These are phyloP conservation scores for Andrena marginata DNA, from an alignment of 2,888 invertebrate genomes.

Conservation along the genomic window DNA sequence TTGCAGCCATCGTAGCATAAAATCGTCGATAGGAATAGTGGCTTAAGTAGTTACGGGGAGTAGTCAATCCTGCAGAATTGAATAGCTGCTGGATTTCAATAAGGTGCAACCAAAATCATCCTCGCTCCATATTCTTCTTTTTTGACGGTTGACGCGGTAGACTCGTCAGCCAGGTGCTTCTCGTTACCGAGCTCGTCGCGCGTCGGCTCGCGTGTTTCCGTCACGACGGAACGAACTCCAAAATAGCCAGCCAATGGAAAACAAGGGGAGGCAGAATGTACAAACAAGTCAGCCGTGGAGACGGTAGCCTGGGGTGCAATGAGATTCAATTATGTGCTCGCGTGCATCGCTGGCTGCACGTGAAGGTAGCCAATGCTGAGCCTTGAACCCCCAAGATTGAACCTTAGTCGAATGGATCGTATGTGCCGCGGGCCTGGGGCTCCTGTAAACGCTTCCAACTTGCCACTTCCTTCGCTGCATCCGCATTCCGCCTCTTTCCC, in stretches of 20 bases:
- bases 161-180: too few species aligned
- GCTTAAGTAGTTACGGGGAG: too few species aligned
- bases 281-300: slow-evolving; percentile 56
- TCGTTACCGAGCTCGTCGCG: neutral
- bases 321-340: slow-evolving; percentile 63
- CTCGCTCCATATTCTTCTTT: neutral
- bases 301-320: slow-evolving; percentile 35
- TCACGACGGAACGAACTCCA: slow-evolving; percentile 27
- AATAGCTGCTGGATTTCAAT: too few species aligned
- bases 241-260: slow-evolving; percentile 29
- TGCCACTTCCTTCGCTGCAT: neutral
- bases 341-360: slow-evolving; percentile 51
- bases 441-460: slow-evolving; percentile 16
- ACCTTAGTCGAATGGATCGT: slow-evolving; percentile 26
- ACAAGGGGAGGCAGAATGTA: slow-evolving; percentile 17
- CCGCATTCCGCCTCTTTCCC: neutral
- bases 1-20: too few species aligned
- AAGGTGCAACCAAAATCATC: too few species aligned
- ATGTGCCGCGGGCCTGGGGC: slow-evolving; percentile 11
- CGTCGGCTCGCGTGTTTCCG: slow-evolving; percentile 15
- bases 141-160: neutral
- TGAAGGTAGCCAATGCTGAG: slow-evolving; percentile 27
- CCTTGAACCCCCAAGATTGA: slow-evolving; percentile 48
- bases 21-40: too few species aligned
- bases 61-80: too few species aligned